Percentiles rank a stretch among this genome's conserved stretches.
phyloP scores from a whole-genome alignment of 2,888 invertebrate species.

The Heterodera filipjevi region DNA sequence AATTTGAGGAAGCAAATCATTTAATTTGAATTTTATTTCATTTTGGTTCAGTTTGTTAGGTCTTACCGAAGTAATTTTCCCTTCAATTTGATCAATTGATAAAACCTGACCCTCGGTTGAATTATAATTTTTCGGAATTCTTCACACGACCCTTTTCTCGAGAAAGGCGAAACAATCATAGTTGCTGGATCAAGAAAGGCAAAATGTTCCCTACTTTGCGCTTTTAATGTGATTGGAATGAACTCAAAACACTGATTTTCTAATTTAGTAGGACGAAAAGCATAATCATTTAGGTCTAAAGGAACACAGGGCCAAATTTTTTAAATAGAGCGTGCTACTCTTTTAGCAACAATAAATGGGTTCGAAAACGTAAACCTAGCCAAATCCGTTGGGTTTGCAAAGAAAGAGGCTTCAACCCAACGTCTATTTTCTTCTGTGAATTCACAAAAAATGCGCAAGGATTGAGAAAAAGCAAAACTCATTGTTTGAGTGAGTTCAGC shows the following conservation, averaged over 20 bases:
- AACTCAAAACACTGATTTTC: not conserved
- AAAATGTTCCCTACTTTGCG: not conserved
- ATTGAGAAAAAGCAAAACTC: not conserved
- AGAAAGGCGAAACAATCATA: not conserved
- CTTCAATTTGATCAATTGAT: not conserved
- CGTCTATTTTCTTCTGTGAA: not conserved
- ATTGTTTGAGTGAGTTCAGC: not conserved
- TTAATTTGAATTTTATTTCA: not conserved
- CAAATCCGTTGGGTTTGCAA: not conserved
- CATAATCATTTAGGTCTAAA: not conserved
- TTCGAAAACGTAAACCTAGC: not conserved
- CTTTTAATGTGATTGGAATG: not conserved
- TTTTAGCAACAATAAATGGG: not conserved
- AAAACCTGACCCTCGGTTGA: not conserved
- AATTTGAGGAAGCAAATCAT: not conserved
- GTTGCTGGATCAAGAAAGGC: not conserved
- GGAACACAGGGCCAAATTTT: not conserved
- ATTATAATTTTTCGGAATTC: not conserved
- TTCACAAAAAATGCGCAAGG: not conserved
- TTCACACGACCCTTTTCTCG: not conserved
- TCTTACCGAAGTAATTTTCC: not conserved
- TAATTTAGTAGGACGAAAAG: not conserved
- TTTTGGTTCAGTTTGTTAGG: not conserved
- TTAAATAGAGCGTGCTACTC: not conserved
- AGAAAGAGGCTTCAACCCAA: not conserved